These are phyloP conservation scores for Dufourea novaeangliae DNA, from an alignment of 1,140 invertebrate genomes.

Conservation along the genomic window DNA sequence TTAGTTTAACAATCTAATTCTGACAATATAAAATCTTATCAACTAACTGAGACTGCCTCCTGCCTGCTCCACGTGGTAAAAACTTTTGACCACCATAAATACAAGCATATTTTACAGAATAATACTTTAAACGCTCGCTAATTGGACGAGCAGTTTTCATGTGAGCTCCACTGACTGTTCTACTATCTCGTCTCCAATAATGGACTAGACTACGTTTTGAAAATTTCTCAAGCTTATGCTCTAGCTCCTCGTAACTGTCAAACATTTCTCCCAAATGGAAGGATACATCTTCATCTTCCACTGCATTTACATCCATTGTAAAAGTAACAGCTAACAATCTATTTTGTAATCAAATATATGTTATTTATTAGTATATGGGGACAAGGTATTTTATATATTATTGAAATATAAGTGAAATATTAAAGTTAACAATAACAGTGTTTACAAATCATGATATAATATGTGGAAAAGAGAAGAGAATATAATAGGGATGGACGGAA, in stretches of 20 bases:
- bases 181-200: conserved; percentile 80
- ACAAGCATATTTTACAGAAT: conserved; percentile 81
- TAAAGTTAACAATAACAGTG: neutral
- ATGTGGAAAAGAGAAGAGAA: neutral
- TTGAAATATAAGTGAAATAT: neutral
- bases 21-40: conserved; percentile 4
- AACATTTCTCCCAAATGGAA: conserved; percentile 78
- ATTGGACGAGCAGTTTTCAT: conserved; percentile 81
- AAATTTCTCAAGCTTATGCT: conserved; percentile 75
- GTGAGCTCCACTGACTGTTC: conserved; percentile 79
- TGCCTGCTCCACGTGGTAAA: conserved; percentile 76
- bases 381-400: neutral
- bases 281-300: conserved; percentile 69
- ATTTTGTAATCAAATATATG: conserved; percentile 11
- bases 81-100: conserved; percentile 81
- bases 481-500: neutral
- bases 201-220: conserved; percentile 78
- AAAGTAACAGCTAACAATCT: conserved; percentile 48
- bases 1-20: neutral
- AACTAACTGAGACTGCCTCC: conserved; percentile 78
- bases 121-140: conserved; percentile 78
- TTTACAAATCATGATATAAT: neutral
- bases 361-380: neutral
- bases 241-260: conserved; percentile 78
- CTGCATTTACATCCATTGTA: conserved; percentile 61